These are phyloP conservation scores for Pituophis catenifer DNA, from an alignment of 2,113 vertebrate genomes.

Conservation along the genomic window DNA sequence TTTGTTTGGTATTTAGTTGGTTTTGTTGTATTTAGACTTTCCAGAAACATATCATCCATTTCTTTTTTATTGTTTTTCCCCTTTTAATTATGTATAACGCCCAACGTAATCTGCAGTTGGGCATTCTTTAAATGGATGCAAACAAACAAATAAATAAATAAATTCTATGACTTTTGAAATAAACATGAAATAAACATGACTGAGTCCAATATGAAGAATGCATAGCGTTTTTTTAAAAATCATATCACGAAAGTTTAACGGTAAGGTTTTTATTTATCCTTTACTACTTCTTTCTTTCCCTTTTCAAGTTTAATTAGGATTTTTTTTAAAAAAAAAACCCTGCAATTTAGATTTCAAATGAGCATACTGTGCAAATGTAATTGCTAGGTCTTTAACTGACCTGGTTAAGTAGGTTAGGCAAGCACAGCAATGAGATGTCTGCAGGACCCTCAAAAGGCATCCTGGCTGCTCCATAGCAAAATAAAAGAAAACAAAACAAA, in stretches of 20 bases:
- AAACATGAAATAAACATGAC: not conserved
- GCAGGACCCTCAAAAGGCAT: not conserved
- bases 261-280: not conserved
- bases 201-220: not conserved
- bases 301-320: not conserved
- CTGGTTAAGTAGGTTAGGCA: not conserved
- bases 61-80: not conserved
- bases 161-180: not conserved
- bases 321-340: not conserved
- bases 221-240: not conserved
- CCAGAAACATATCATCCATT: not conserved
- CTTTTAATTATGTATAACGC: not conserved
- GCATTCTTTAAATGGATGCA: not conserved
- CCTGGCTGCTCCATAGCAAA: not conserved
- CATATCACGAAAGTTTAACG: not conserved
- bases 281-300: not conserved
- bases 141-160: not conserved
- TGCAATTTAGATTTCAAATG: not conserved
- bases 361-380: not conserved
- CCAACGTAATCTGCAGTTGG: not conserved
- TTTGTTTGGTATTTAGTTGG: not conserved
- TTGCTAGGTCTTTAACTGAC: not conserved
- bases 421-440: not conserved
- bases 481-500: not conserved
- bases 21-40: not conserved